These are phyloP conservation scores for Allenopithecus nigroviridis DNA, from an alignment of 2,797 vertebrate species.

Conservation along the genomic window DNA sequence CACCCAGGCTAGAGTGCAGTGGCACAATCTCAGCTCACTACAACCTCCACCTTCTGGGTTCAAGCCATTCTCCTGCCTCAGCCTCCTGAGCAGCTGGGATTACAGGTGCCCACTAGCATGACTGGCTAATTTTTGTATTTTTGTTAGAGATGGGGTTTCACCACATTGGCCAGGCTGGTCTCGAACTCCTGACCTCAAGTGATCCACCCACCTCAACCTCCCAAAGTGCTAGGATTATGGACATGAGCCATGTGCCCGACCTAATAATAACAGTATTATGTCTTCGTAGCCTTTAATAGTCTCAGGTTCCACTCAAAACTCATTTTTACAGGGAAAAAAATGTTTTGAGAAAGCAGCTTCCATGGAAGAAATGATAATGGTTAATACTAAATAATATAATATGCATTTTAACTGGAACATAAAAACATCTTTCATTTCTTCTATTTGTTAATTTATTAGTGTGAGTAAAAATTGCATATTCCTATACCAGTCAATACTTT, in stretches of 20 bases:
- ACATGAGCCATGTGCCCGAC: background rate
- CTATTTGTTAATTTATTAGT: background rate
- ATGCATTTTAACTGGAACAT: background rate
- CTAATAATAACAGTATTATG: background rate
- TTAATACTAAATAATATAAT: background rate
- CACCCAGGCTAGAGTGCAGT: background rate
- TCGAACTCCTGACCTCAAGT: background rate
- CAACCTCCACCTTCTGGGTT: background rate
- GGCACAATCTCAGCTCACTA: background rate
- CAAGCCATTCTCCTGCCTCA: background rate
- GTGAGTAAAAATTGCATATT: background rate
- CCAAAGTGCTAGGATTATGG: background rate
- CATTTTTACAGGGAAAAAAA: background rate
- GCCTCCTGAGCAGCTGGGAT: background rate
- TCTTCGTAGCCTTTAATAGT: background rate
- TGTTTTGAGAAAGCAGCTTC: conserved; percentile 2
- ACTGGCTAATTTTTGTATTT: background rate
- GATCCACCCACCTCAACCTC: background rate
- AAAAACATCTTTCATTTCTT: background rate
- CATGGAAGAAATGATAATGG: background rate
- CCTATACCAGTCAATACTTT: background rate
- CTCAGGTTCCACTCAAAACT: background rate
- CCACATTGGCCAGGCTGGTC: background rate
- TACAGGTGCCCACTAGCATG: background rate
- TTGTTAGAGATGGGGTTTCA: background rate